Percentiles rank a stretch among this genome's conserved stretches.
Conservation (phyloP, 2,113 vertebrate species). For the Forbesichthys papilliferus region DNA sequence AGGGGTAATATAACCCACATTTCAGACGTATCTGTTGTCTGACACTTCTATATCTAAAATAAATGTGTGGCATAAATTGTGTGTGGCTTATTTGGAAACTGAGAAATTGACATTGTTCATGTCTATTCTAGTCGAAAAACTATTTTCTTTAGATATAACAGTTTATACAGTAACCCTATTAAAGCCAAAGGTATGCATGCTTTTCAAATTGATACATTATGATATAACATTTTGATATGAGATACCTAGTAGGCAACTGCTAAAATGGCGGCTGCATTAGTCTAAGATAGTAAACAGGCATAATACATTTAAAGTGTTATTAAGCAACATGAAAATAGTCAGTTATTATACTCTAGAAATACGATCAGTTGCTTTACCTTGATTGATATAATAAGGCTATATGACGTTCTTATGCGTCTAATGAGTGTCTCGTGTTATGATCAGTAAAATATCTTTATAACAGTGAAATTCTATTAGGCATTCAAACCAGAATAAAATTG, state of each 20-base stretch:
- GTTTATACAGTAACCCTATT: not conserved
- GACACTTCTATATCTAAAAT: conserved; percentile 18
- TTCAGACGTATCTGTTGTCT: not conserved
- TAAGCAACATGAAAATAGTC: conserved; percentile 8
- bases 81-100: no score
- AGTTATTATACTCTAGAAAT: conserved; percentile 23
- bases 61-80: not conserved
- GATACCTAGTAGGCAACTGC: conserved; percentile 19
- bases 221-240: conserved; percentile 40
- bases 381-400: not conserved
- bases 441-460: not conserved
- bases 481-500: not conserved
- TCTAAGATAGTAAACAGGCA: conserved; percentile 41
- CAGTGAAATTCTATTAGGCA: not conserved
- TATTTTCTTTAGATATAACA: no score
- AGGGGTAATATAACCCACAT: not conserved
- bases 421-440: no score
- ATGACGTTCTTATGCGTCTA: no score
- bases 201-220: conserved; percentile 5
- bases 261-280: conserved; percentile 41
- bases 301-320: conserved; percentile 44
- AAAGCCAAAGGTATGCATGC: no score
- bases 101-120: no score
- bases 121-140: no score
- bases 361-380: conserved; percentile 5